Conservation (phyloP, 1,140 invertebrate species). For the Chelonus insularis region DNA sequence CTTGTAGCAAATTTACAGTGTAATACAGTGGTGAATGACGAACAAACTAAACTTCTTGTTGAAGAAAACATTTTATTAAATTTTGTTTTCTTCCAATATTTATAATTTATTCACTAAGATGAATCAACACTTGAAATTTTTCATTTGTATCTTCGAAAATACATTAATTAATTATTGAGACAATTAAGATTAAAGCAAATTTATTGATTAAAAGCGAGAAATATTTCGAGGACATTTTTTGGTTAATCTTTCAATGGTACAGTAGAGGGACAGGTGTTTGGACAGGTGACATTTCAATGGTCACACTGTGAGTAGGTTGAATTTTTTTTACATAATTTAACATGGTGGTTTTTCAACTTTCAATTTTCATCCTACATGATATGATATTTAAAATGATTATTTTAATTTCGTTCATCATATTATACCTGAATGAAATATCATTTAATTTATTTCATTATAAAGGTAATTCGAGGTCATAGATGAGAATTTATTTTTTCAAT, state of each 20-base stretch:
- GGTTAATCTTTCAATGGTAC: background rate
- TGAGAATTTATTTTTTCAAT: too few relatives aligned
- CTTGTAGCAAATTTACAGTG: slow-evolving; percentile 42
- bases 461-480: too few relatives aligned
- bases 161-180: too few relatives aligned
- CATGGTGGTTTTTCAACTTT: slow-evolving; percentile 2
- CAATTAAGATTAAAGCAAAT: background rate
- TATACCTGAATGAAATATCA: background rate
- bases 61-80: background rate
- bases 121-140: too few relatives aligned
- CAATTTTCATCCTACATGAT: background rate
- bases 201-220: background rate
- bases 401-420: too few relatives aligned
- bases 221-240: background rate
- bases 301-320: background rate
- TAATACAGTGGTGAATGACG: slow-evolving; percentile 9
- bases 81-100: background rate
- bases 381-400: background rate
- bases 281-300: slow-evolving; percentile 32
- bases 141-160: too few relatives aligned
- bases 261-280: slow-evolving; percentile 29
- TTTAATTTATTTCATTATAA: too few relatives aligned
- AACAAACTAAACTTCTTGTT: background rate
- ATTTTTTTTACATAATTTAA: background rate
- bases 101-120: too few relatives aligned